Conservation (phyloP, 2,113 vertebrate species). For the Brienomyrus brachyistius region DNA sequence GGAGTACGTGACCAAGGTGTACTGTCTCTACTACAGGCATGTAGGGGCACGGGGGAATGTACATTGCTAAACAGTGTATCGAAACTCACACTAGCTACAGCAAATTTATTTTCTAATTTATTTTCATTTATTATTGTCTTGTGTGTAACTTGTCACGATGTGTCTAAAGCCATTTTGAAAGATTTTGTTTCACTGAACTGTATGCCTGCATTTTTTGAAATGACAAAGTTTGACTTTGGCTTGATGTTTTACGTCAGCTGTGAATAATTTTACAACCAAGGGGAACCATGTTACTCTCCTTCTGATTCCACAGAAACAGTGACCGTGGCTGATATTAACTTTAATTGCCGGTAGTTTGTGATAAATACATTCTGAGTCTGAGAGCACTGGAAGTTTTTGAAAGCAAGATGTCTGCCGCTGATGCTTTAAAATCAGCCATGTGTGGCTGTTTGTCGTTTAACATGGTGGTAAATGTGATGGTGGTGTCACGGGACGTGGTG, state of each 20-base stretch:
- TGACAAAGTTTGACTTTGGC: neutral
- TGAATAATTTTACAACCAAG: neutral
- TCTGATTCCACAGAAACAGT: neutral
- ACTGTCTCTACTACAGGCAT: neutral
- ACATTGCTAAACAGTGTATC: neutral
- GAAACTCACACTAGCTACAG: neutral
- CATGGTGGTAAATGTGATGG: neutral
- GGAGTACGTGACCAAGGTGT: neutral
- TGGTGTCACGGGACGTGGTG: no score
- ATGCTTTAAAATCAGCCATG: neutral
- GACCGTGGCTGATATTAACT: neutral
- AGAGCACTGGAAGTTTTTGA: neutral
- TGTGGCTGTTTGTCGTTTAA: neutral
- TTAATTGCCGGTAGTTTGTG: neutral
- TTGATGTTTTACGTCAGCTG: neutral
- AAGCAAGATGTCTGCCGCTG: neutral
- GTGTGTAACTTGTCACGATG: neutral
- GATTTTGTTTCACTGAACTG: neutral
- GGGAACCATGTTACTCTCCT: neutral
- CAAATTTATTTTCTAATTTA: neutral
- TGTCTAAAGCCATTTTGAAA: neutral
- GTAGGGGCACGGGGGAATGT: neutral
- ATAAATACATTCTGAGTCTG: neutral
- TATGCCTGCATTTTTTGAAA: neutral
- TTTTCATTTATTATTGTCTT: neutral